Evolutionary conservation across 2,113 vertebrate species (phyloP).

Genomic region (Corythornis vintsioides): DNA sequence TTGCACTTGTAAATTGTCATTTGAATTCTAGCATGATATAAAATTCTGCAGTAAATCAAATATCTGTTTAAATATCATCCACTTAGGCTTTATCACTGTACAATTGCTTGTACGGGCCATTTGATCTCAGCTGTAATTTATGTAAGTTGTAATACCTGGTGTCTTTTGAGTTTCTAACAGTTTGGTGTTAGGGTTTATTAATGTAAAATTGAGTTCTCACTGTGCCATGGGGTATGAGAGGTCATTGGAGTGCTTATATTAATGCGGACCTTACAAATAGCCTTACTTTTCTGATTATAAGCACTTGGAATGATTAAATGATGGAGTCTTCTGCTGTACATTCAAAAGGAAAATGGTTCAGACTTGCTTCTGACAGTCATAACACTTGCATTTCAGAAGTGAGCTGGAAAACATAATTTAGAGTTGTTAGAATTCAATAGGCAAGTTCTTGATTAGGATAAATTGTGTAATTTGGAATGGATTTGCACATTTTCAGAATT

Average conservation of each 20-base stretch:
- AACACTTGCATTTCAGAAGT: neutral
- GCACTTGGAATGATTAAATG: neutral
- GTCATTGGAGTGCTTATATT: conserved; percentile 21
- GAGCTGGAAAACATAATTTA: neutral
- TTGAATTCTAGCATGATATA: conserved; percentile 26
- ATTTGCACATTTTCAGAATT: neutral
- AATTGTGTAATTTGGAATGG: neutral
- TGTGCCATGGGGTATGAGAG: conserved; percentile 30
- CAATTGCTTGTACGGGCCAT: conserved; percentile 58
- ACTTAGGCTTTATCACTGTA: conserved; percentile 64
- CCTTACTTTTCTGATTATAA: neutral
- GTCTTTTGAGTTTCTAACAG: conserved; percentile 43
- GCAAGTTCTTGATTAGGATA: neutral
- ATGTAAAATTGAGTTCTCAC: conserved; percentile 53
- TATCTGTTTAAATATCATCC: conserved; percentile 63
- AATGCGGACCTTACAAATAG: conserved; percentile 29
- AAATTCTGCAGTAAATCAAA: conserved; percentile 42
- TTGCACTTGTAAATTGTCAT: conserved; percentile 35
- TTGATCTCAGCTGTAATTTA: conserved; percentile 52
- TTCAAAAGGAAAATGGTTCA: neutral
- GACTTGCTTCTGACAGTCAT: neutral
- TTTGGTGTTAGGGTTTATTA: conserved; percentile 54
- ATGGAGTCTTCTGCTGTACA: neutral
- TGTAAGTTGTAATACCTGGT: conserved; percentile 46
- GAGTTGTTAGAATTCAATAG: neutral